These are phyloP conservation scores for Rhingia rostrata DNA, from an alignment of 2,888 invertebrate species.

Conservation along the genomic window DNA sequence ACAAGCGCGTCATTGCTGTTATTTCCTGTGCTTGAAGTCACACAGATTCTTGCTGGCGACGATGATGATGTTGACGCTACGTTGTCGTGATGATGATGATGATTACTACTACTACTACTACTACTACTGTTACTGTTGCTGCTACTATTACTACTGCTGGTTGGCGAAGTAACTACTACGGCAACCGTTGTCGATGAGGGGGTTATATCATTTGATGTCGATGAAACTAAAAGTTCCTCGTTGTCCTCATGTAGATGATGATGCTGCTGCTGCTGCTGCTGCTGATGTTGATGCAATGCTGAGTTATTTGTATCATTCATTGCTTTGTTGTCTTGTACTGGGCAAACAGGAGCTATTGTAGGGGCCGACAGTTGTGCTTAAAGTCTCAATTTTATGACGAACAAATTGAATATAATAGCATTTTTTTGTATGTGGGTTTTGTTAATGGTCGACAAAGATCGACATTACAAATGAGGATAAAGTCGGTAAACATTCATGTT, in stretches of 20 bases:
- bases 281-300: conserved; percentile 70
- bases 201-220: conserved; percentile 77
- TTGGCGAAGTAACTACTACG: conserved; percentile 65
- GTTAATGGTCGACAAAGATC: conserved; percentile 32
- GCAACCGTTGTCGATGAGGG: conserved; percentile 73
- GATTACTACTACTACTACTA: conserved; percentile 42
- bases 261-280: conserved; percentile 74
- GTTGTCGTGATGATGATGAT: conserved; percentile 46
- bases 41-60: conserved; percentile 66
- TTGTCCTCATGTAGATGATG: conserved; percentile 75
- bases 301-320: conserved; percentile 78
- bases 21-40: conserved; percentile 67
- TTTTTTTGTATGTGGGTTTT: conserved; percentile 8
- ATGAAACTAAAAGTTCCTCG: conserved; percentile 79
- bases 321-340: conserved; percentile 76
- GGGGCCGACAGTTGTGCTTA: background rate
- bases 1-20: conserved; percentile 64
- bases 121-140: conserved; percentile 50
- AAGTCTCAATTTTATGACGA: conserved; percentile 1
- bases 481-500: conserved; percentile 28
- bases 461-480: conserved; percentile 41
- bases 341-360: conserved; percentile 8
- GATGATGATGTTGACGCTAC: conserved; percentile 52
- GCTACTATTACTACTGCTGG: conserved; percentile 65
- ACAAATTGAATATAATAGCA: conserved; percentile 9